These are phyloP conservation scores for Brenthis daphne DNA, from an alignment of 2,888 invertebrate species.

Conservation along the genomic window DNA sequence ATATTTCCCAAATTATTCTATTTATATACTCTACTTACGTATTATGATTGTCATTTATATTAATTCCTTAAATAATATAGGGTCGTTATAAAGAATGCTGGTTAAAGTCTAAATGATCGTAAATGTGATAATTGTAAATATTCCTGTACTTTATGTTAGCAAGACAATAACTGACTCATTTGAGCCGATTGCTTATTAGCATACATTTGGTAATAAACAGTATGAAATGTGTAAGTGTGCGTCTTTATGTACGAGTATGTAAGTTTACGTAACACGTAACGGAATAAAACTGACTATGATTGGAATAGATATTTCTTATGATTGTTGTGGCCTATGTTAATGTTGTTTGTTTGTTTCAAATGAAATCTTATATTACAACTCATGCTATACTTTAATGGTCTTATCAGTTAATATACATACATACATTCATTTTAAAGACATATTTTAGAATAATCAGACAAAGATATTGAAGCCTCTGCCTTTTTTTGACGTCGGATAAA, in stretches of 20 bases:
- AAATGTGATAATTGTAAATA: conserved; percentile 30
- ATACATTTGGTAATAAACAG: conserved; percentile 21
- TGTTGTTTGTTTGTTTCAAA: too few species aligned
- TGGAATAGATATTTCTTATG: background rate
- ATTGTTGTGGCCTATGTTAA: background rate
- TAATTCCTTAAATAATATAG: too few species aligned
- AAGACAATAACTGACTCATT: conserved; percentile 34
- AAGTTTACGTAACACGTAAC: background rate
- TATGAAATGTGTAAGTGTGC: background rate
- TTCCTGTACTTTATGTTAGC: conserved; percentile 32
- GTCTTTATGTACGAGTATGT: background rate
- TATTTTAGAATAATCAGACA: too few species aligned
- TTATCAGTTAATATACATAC: too few species aligned
- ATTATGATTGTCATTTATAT: too few species aligned
- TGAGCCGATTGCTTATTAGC: conserved; percentile 25
- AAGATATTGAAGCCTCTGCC: too few species aligned
- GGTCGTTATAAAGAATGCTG: background rate
- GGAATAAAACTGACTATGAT: background rate
- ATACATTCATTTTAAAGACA: too few species aligned
- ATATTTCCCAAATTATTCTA: too few species aligned
- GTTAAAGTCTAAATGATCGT: conserved; percentile 7
- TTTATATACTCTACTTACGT: too few species aligned
- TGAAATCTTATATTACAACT: too few species aligned
- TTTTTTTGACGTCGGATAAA: too few species aligned
- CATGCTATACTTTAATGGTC: too few species aligned